A percentile compares a stretch with the other conserved stretches of the same genome.
phyloP scores from a whole-genome alignment of 1,140 invertebrate genomes.

The Drosophila murphyi region DNA sequence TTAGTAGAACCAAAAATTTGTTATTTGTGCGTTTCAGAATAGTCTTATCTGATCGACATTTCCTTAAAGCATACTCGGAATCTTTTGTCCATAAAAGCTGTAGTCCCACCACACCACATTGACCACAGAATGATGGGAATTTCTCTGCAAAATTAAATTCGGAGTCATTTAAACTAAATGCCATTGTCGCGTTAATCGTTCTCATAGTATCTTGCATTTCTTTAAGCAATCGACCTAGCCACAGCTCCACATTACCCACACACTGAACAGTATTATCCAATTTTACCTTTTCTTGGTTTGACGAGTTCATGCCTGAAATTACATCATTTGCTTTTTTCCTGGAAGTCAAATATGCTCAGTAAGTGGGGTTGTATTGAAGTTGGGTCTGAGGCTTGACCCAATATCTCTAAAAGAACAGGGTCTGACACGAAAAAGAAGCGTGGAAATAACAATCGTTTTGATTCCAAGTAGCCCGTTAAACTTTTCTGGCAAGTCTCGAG shows the following conservation, averaged over 20 bases:
- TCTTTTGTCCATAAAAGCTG: slow-evolving; percentile 95
- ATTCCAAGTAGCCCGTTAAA: slow-evolving; percentile 93
- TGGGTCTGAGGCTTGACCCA: slow-evolving; percentile 94
- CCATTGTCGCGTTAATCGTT: slow-evolving; percentile 90
- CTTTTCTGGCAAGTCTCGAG: slow-evolving; percentile 96
- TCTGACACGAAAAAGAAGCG: slow-evolving; percentile 97
- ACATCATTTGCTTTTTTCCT: slow-evolving; percentile 91
- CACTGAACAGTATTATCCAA: slow-evolving; percentile 91
- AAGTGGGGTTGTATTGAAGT: slow-evolving; percentile 94
- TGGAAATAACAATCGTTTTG: slow-evolving; percentile 92
- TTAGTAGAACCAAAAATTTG: slow-evolving; percentile 92
- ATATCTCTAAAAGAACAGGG: slow-evolving; percentile 93
- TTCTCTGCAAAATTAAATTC: slow-evolving; percentile 90
- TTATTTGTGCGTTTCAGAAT: slow-evolving; percentile 94
- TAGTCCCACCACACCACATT: slow-evolving; percentile 91
- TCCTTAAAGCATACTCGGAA: slow-evolving; percentile 90
- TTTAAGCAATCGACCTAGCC: slow-evolving; percentile 91
- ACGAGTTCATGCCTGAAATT: slow-evolving; percentile 91
- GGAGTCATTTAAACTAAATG: slow-evolving; percentile 88
- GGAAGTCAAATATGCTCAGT: slow-evolving; percentile 94
- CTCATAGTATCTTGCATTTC: slow-evolving; percentile 91
- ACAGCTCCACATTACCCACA: slow-evolving; percentile 92
- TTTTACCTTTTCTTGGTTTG: slow-evolving; percentile 90
- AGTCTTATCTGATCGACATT: slow-evolving; percentile 89
- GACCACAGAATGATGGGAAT: slow-evolving; percentile 86